phyloP scores from a whole-genome alignment of 1,140 invertebrate species.

The Brachionus rotundiformis region DNA sequence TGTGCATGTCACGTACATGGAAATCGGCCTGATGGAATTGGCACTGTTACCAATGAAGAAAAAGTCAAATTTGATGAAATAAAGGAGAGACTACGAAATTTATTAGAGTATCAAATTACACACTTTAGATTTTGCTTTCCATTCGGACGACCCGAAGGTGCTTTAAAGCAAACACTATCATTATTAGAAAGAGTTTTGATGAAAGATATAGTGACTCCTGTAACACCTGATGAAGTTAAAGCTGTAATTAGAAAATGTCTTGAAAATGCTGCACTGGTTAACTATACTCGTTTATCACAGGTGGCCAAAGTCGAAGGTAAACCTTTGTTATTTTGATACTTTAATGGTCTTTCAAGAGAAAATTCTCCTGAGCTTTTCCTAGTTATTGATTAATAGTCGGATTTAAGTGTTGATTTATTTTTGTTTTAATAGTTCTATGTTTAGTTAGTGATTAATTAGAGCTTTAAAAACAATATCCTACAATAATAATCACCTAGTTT shows the following conservation, averaged over 20 bases:
- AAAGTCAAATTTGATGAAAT: conserved; percentile 97
- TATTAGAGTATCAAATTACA: conserved; percentile 96
- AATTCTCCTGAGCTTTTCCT: conserved; percentile 39
- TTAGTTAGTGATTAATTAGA: background rate
- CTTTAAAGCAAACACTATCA: conserved; percentile 91
- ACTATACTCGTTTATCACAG: conserved; percentile 90
- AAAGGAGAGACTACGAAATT: conserved; percentile 85
- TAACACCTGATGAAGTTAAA: conserved; percentile 91
- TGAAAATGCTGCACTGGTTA: conserved; percentile 94
- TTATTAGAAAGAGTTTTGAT: conserved; percentile 93
- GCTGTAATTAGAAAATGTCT: conserved; percentile 92
- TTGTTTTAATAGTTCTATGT: background rate
- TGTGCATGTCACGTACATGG: conserved; percentile 88
- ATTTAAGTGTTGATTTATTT: conserved; percentile 10
- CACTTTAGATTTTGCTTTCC: conserved; percentile 98
- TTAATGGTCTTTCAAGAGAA: background rate
- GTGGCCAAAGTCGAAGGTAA: conserved; percentile 96
- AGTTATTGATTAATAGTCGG: background rate
- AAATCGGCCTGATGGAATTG: conserved; percentile 59
- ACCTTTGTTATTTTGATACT: background rate
- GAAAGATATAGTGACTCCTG: conserved; percentile 98
- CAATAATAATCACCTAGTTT: no score
- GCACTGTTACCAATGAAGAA: conserved; percentile 93
- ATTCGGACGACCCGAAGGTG: conserved; percentile 94
- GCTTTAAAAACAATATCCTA: background rate